Evolutionary conservation across 2,113 vertebrate genomes (phyloP).

Genomic region (Osmerus mordax): DNA sequence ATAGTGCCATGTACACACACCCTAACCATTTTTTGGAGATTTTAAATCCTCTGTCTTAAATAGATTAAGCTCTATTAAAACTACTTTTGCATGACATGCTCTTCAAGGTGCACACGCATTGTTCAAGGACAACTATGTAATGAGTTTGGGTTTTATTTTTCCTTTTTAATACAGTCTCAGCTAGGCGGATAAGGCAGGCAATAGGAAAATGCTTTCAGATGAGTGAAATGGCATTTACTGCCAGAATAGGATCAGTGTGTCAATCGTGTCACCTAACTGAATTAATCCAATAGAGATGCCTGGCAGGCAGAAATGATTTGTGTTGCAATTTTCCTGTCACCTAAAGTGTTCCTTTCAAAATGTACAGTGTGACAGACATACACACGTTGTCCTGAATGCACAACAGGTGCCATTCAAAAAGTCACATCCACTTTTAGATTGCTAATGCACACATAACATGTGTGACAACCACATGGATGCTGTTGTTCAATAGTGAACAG

Average conservation of each 20-base stretch:
- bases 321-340: conserved; percentile 8
- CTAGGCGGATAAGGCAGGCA: conserved; percentile 9
- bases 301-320: conserved; percentile 18
- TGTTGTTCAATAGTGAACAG: neutral
- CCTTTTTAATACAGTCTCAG: conserved; percentile 14
- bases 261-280: conserved; percentile 13
- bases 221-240: conserved; percentile 25
- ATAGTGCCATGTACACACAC: conserved; percentile 5
- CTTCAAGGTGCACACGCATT: conserved; percentile 14
- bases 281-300: conserved; percentile 20
- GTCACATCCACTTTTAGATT: neutral
- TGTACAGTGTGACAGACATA: neutral
- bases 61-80: conserved; percentile 33
- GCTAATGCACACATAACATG: neutral
- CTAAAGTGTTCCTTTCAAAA: conserved; percentile 2
- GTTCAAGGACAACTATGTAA: conserved; percentile 25
- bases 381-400: conserved; percentile 1
- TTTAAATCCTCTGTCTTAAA: conserved; percentile 18
- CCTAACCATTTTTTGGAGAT: conserved; percentile 7
- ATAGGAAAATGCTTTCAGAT: conserved; percentile 15
- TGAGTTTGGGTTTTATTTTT: conserved; percentile 11
- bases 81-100: conserved; percentile 22
- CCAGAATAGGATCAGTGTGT: conserved; percentile 20
- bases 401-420: neutral
- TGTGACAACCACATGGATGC: neutral